Percentiles rank a stretch among this genome's conserved stretches.
Evolutionary conservation across 2,888 invertebrate genomes (phyloP).

Genomic region (Steinernema carpocapsae): DNA sequence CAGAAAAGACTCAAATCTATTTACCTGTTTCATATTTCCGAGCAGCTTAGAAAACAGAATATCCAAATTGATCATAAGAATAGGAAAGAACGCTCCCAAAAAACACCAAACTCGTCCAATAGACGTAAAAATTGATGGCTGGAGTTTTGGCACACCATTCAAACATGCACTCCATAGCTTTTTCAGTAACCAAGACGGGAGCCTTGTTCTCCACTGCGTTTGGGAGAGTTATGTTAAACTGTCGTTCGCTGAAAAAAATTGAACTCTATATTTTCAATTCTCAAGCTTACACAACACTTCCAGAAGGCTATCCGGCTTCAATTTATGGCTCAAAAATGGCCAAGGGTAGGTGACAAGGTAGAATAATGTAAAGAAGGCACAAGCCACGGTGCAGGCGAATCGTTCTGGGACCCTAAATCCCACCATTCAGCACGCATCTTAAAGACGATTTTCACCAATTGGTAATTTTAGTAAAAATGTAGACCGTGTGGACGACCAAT

Average conservation of each 20-base stretch:
- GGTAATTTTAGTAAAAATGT: conserved; percentile 33
- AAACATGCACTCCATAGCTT: conserved; percentile 44
- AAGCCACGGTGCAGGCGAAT: conserved; percentile 16
- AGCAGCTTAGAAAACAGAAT: conserved; percentile 52
- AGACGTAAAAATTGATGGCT: conserved; percentile 46
- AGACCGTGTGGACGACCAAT: conserved; percentile 33
- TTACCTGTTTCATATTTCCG: conserved; percentile 47
- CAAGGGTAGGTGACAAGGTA: conserved; percentile 58
- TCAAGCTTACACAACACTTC: neutral
- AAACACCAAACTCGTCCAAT: conserved; percentile 49
- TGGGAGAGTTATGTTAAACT: neutral
- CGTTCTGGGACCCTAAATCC: conserved; percentile 31
- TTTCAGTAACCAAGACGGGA: neutral
- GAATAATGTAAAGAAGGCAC: conserved; percentile 7
- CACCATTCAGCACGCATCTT: neutral
- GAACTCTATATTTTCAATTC: neutral
- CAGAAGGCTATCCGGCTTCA: neutral
- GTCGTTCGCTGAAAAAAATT: neutral
- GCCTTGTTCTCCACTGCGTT: neutral
- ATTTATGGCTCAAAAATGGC: conserved; percentile 41
- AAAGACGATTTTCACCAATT: neutral
- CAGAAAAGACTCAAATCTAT: too few relatives aligned
- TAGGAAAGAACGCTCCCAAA: conserved; percentile 47
- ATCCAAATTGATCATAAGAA: conserved; percentile 48
- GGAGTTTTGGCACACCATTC: conserved; percentile 46